Percentiles rank a stretch among this genome's conserved stretches.
These are phyloP conservation scores for Dendrolimus punctatus DNA, from an alignment of 1,140 invertebrate genomes.

Conservation along the genomic window DNA sequence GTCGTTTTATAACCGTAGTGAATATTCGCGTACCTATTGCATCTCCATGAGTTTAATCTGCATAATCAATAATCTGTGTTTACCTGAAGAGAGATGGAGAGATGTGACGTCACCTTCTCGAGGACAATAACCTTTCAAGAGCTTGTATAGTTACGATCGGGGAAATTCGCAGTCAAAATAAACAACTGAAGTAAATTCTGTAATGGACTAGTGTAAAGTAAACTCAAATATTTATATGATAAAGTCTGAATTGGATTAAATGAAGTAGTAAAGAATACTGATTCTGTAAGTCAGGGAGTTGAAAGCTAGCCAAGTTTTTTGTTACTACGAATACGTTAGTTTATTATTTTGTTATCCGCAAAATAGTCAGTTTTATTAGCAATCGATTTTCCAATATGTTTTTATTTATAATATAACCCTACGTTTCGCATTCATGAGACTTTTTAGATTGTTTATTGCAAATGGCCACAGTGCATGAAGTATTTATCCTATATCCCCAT, in stretches of 20 bases:
- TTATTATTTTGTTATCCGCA: not conserved
- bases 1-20: not conserved
- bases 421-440: too few species aligned
- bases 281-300: conserved; percentile 11
- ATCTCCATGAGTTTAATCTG: too few species aligned
- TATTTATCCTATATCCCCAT: too few species aligned
- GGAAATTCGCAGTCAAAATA: conserved; percentile 60
- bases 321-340: conserved; percentile 1
- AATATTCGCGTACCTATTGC: not conserved
- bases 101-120: conserved; percentile 36
- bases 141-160: conserved; percentile 49
- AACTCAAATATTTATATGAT: conserved; percentile 13
- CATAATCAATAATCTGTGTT: not conserved
- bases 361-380: too few species aligned
- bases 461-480: too few species aligned
- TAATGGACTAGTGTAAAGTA: conserved; percentile 13
- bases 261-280: conserved; percentile 6
- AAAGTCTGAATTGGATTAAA: conserved; percentile 14
- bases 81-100: conserved; percentile 10
- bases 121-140: conserved; percentile 35
- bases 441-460: too few species aligned
- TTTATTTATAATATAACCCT: too few species aligned
- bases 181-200: conserved; percentile 19
- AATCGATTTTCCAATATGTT: too few species aligned
- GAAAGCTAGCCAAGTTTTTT: conserved; percentile 15